phyloP scores from a whole-genome alignment of 2,113 vertebrate species.

The Sturnus vulgaris region DNA sequence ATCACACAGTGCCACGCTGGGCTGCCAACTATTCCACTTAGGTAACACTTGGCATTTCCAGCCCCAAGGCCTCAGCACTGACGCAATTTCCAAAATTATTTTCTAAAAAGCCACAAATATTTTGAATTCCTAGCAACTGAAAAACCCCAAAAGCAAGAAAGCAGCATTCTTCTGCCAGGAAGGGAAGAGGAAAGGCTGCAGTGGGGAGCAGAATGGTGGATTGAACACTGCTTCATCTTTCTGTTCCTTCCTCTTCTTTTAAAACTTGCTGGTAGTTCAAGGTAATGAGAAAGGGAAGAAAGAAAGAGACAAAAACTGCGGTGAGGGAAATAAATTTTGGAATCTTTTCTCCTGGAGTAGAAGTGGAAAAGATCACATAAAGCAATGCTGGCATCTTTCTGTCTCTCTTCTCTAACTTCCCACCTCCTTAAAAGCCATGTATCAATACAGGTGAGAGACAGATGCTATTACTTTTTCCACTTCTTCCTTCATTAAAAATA shows the following conservation, averaged over 20 bases:
- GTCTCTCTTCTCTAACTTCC: background rate
- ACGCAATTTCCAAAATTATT: conserved; percentile 47
- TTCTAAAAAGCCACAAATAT: conserved; percentile 52
- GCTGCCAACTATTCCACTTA: conserved; percentile 43
- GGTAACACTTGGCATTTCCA: conserved; percentile 53
- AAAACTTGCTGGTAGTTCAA: background rate
- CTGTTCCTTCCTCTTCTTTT: background rate
- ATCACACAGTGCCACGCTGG: background rate
- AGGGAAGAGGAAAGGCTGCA: background rate
- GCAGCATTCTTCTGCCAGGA: conserved; percentile 22
- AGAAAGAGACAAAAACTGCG: background rate
- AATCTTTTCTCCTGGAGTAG: background rate
- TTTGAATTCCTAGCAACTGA: conserved; percentile 64
- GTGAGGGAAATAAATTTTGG: background rate
- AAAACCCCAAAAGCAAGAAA: conserved; percentile 46
- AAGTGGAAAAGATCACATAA: background rate
- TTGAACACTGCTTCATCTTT: background rate
- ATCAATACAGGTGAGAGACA: background rate
- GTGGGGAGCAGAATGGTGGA: background rate
- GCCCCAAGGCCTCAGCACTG: conserved; percentile 20
- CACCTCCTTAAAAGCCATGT: background rate
- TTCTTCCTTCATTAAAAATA: background rate
- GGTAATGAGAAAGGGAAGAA: background rate
- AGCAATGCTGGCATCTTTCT: background rate
- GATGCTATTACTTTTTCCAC: background rate